Conservation (phyloP, 2,888 invertebrate genomes). For the Melanophora roralis region DNA sequence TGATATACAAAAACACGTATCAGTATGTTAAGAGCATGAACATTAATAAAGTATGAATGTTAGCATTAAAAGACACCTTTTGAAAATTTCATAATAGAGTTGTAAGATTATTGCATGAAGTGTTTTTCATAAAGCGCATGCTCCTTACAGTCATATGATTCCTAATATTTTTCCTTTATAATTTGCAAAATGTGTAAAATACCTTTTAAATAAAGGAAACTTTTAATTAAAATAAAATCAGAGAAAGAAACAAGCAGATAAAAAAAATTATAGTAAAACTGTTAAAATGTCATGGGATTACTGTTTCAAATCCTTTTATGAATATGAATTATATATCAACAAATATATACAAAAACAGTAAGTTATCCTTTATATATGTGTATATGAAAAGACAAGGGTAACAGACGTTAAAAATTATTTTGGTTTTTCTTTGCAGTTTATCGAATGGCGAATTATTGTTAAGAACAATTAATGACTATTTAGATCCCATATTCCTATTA, state of each 20-base stretch:
- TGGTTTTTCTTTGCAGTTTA: conserved; percentile 43
- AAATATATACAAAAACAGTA: conserved; percentile 48
- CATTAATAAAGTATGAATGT: too few species aligned
- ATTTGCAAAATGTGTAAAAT: too few species aligned
- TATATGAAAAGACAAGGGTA: background rate
- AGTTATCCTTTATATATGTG: conserved; percentile 11
- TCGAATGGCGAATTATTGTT: conserved; percentile 58
- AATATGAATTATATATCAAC: conserved; percentile 45
- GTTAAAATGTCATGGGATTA: conserved; percentile 6
- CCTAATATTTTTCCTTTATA: background rate
- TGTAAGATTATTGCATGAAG: too few species aligned
- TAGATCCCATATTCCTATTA: conserved; percentile 63
- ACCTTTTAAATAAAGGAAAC: too few species aligned
- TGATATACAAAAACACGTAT: too few species aligned
- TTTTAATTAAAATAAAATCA: too few species aligned
- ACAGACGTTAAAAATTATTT: background rate
- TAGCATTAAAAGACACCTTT: too few species aligned
- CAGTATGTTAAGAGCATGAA: too few species aligned
- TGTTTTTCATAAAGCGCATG: conserved; percentile 42
- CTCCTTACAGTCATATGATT: conserved; percentile 1
- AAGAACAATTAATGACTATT: conserved; percentile 61
- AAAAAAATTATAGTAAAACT: background rate
- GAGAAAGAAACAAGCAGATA: background rate
- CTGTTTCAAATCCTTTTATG: conserved; percentile 29
- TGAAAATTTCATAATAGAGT: too few species aligned